Percentiles rank a stretch among this genome's conserved stretches.
phyloP scores from a whole-genome alignment of 2,888 invertebrate genomes.

The Volucella bombylans region DNA sequence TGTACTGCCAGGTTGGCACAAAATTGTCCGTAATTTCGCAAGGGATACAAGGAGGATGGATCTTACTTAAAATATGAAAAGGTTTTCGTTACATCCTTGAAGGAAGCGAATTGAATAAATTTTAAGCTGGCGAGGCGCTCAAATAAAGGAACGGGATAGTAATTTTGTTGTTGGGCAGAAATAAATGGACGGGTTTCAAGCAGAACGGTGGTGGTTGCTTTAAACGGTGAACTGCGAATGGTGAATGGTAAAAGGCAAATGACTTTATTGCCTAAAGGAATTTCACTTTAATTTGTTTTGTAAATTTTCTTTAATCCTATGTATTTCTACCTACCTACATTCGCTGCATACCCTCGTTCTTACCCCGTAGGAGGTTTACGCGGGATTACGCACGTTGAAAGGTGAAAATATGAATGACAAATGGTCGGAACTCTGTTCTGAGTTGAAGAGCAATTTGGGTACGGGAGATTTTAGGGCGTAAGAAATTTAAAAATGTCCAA shows the following conservation, averaged over 20 bases:
- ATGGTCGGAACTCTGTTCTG: background rate
- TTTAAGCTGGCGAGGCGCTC: slow-evolving; percentile 4
- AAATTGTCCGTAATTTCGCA: slow-evolving; percentile 48
- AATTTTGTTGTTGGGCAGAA: slow-evolving; percentile 5
- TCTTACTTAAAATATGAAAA: slow-evolving; percentile 51
- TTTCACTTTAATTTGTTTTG: slow-evolving; percentile 33
- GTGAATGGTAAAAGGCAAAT: background rate
- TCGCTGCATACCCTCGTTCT: background rate
- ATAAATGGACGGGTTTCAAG: slow-evolving; percentile 25
- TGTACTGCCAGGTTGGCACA: slow-evolving; percentile 1
- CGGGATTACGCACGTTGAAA: slow-evolving; percentile 5
- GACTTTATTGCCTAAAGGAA: slow-evolving; percentile 29
- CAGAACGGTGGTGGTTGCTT: too few relatives aligned
- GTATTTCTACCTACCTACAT: background rate
- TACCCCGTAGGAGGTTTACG: background rate
- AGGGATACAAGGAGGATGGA: slow-evolving; percentile 34
- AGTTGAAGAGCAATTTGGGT: background rate
- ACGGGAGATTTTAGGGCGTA: background rate
- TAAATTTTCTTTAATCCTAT: slow-evolving; percentile 22
- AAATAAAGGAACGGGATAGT: slow-evolving; percentile 27
- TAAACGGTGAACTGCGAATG: slow-evolving; percentile 9
- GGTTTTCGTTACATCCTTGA: slow-evolving; percentile 9
- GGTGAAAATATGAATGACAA: slow-evolving; percentile 30
- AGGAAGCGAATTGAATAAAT: slow-evolving; percentile 42
- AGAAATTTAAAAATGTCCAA: slow-evolving; percentile 1